Evolutionary conservation across 2,797 vertebrate species (phyloP).

Genomic region (Tragelaphus oryx): DNA sequence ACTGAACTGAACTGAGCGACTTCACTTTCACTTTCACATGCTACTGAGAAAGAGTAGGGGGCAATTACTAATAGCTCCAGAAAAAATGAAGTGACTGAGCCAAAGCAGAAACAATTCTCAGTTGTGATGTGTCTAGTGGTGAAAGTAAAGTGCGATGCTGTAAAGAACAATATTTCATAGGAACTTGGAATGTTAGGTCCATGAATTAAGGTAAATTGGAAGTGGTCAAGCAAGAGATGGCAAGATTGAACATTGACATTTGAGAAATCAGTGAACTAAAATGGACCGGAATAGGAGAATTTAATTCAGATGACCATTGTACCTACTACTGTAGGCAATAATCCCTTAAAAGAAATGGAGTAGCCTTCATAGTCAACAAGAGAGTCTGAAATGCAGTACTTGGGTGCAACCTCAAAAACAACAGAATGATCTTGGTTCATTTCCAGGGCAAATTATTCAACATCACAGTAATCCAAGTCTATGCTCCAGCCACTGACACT

Average conservation of each 20-base stretch:
- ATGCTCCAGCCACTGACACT: background rate
- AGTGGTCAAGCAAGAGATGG: background rate
- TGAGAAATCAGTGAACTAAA: background rate
- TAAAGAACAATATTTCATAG: background rate
- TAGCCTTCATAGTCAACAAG: background rate
- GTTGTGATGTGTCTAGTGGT: background rate
- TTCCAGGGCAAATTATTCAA: background rate
- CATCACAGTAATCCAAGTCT: background rate
- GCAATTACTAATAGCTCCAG: background rate
- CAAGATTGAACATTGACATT: background rate
- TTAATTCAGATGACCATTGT: background rate
- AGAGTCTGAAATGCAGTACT: background rate
- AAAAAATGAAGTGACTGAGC: background rate
- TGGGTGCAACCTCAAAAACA: background rate
- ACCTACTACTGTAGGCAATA: background rate
- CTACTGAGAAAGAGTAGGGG: background rate
- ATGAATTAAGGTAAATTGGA: background rate
- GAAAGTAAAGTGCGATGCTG: background rate
- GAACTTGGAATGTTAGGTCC: background rate
- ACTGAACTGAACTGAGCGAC: background rate
- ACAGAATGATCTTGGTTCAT: background rate
- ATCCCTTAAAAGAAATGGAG: background rate
- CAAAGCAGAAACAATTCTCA: background rate
- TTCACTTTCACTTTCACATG: background rate
- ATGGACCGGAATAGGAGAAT: background rate